phyloP scores from a whole-genome alignment of 1,140 invertebrate species.

The Meloidogyne exigua region DNA sequence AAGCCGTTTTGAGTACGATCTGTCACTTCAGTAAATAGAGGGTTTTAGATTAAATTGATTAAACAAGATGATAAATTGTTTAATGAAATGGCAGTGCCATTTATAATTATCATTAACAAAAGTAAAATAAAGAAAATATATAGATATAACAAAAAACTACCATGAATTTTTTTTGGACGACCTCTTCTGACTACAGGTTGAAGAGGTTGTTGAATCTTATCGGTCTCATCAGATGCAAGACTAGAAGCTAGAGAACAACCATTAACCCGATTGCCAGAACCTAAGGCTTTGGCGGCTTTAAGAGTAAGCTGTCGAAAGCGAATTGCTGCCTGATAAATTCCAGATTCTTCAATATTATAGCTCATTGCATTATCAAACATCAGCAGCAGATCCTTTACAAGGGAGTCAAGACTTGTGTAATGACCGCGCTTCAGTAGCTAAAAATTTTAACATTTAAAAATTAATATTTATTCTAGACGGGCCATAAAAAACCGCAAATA shows the following conservation, averaged over 20 bases:
- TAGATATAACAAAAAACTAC: too few species aligned
- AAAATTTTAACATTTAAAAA: too few species aligned
- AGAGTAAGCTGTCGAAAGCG: conserved; percentile 45
- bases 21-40: background rate
- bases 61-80: too few species aligned
- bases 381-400: conserved; percentile 62
- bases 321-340: conserved; percentile 70
- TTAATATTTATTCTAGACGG: too few species aligned
- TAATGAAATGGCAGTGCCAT: too few species aligned
- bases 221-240: background rate
- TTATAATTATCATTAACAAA: too few species aligned
- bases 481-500: too few species aligned
- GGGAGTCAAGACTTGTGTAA: conserved; percentile 40
- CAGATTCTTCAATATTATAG: conserved; percentile 84
- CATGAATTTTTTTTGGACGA: too few species aligned
- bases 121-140: too few species aligned
- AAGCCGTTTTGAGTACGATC: background rate
- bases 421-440: conserved; percentile 71
- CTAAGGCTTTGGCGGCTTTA: conserved; percentile 44
- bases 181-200: background rate
- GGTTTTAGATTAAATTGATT: too few species aligned
- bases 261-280: background rate
- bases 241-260: background rate
- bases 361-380: conserved; percentile 97
- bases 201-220: background rate